Evolutionary conservation across 2,888 invertebrate genomes (phyloP).

Genomic region (Lissocephala sabroskyi): DNA sequence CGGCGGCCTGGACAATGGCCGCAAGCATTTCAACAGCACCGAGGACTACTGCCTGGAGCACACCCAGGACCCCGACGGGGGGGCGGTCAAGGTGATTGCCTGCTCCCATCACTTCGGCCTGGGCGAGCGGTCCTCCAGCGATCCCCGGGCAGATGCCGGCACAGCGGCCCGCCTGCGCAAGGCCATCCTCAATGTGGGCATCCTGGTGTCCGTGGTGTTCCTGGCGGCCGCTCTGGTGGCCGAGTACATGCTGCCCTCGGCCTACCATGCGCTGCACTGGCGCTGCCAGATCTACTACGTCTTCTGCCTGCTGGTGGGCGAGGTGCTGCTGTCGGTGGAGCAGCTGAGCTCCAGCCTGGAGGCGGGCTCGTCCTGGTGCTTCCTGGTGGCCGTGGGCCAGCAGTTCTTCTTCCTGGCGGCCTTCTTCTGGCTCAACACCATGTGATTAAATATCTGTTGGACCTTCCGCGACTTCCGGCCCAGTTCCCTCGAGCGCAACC

Average conservation of each 20-base stretch:
- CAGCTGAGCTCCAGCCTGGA: constrained; percentile 78
- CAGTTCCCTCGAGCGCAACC: constrained; percentile 87
- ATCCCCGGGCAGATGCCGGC: constrained; percentile 6
- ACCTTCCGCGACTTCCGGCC: constrained; percentile 88
- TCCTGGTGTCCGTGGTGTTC: constrained; percentile 87
- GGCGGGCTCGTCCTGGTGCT: constrained; percentile 77
- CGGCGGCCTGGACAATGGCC: constrained; percentile 38
- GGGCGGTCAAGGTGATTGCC: constrained; percentile 75
- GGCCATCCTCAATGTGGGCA: constrained; percentile 82
- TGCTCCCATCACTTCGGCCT: constrained; percentile 76
- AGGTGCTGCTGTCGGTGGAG: constrained; percentile 84
- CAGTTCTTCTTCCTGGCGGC: constrained; percentile 92
- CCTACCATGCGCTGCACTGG: constrained; percentile 91
- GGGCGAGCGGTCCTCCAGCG: too few relatives aligned
- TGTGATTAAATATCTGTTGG: constrained; percentile 97
- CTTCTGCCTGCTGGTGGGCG: constrained; percentile 85
- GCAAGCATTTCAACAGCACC: constrained; percentile 37
- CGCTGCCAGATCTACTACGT: constrained; percentile 91
- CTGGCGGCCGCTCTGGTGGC: constrained; percentile 86
- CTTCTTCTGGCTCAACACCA: constrained; percentile 94
- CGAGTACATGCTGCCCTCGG: constrained; percentile 84
- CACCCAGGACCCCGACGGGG: constrained; percentile 29
- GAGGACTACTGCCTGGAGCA: constrained; percentile 64
- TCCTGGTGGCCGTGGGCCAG: constrained; percentile 80
- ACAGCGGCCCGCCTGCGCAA: constrained; percentile 75